Evolutionary conservation across 2,888 invertebrate species (phyloP).

Genomic region (Dasypogon diadema): DNA sequence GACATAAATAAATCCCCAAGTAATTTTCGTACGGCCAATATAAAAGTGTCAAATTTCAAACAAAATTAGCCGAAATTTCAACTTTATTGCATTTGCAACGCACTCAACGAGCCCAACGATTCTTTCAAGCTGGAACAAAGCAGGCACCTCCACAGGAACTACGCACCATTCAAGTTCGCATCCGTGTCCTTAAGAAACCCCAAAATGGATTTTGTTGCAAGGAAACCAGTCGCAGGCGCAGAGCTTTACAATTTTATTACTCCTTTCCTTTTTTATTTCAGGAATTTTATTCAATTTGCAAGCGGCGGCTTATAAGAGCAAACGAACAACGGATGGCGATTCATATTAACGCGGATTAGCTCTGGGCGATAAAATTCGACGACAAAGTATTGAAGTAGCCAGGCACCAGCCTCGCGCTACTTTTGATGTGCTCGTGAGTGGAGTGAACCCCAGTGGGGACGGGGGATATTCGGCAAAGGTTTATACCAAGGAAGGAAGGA

Average conservation of each 20-base stretch:
- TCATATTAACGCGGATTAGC: conserved; percentile 45
- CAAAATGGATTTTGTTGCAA: neutral
- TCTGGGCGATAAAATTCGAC: conserved; percentile 46
- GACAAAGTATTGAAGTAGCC: conserved; percentile 45
- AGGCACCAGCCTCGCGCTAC: neutral
- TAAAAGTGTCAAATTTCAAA: conserved; percentile 51
- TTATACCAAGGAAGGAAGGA: neutral
- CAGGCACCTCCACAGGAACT: conserved; percentile 13
- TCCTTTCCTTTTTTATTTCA: conserved; percentile 14
- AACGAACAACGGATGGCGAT: conserved; percentile 11
- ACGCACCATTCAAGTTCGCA: conserved; percentile 12
- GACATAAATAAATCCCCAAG: conserved; percentile 33
- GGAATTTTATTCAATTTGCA: conserved; percentile 41
- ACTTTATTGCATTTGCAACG: conserved; percentile 15
- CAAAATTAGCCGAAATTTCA: conserved; percentile 42
- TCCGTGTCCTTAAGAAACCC: conserved; percentile 16
- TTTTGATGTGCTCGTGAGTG: neutral
- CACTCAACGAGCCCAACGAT: conserved; percentile 28
- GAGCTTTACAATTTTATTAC: conserved; percentile 3
- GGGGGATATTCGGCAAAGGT: no score
- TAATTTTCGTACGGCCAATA: conserved; percentile 17
- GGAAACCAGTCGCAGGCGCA: neutral
- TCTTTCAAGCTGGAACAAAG: neutral
- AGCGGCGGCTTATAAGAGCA: conserved; percentile 26
- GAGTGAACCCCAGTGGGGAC: neutral